Evolutionary conservation across 2,113 vertebrate species (phyloP), one percentile per base, ranked within the genome.

Genomic region (Lamprologus speciosus): DNA sequence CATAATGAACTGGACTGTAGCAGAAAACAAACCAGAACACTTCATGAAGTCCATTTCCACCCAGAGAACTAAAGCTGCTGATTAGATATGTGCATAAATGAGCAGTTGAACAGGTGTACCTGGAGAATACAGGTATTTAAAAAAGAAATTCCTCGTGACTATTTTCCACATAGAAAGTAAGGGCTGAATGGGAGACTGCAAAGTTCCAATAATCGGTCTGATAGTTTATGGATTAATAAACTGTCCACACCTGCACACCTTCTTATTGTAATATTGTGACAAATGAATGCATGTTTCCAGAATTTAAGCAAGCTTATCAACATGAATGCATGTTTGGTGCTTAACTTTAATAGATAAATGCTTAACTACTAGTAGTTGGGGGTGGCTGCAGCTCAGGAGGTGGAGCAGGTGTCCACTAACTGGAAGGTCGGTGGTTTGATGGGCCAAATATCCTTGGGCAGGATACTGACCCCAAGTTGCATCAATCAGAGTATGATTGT

Each of bases 201-300:
- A 60, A 16, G 28, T 60, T 33, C 28, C 57, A 19, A 33, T 19
- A 60, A 10, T 0, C 2, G 0, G 9, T 60, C 57, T 60, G 57
- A 60, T 4, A 60, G 57, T 60, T 60, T 1, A 60, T 17, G 57
- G 26, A 60, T 60, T 17, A 60, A 31, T 60, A 60, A 60, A 28
- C 26, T 58, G 12, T 14, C 12, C 54, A 55, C 1, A 0, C 54
- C 23, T 58, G 57, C 16, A 6, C 57, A 33, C 28, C 57, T 17
- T 60, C 57, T 60, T 51, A 51, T 4, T 78, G 9, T 51, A 51
- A 78, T n/a, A 42, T 42, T 42, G n/a, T 70, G 0, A 42, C n/a
- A 70, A 42, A 70, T 9, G 4, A 70, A 70, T 40, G 35, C 63
- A 68, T 0, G 7, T 70, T 42, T 0, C 63, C 19, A 70, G 10